Evolutionary conservation across 1,140 invertebrate species (phyloP).

Genomic region (Macrobrachium nipponense): DNA sequence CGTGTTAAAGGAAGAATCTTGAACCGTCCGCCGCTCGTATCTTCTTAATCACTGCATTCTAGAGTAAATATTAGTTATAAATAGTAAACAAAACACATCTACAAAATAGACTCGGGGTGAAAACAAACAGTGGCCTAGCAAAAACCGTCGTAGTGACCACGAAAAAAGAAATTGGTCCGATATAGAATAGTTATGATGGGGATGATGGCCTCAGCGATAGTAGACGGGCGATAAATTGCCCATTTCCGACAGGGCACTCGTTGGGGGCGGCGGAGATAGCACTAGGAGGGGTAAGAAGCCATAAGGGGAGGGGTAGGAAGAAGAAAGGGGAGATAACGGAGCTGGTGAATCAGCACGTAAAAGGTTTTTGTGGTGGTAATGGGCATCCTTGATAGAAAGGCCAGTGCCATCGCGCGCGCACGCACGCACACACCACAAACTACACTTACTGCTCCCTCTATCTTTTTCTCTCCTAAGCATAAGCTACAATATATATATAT

Average conservation of each 20-base stretch:
- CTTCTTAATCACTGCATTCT: too few species aligned
- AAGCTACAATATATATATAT: background rate
- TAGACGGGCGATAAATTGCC: constrained; percentile 24
- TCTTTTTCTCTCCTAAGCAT: background rate
- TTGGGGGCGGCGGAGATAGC: too few species aligned
- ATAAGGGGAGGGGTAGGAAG: too few species aligned
- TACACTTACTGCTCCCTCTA: background rate
- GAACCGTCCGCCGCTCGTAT: too few species aligned
- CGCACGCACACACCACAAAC: background rate
- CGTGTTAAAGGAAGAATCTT: too few species aligned
- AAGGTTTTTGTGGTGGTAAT: too few species aligned
- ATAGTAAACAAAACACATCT: too few species aligned
- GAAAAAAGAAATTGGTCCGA: background rate
- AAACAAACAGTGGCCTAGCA: background rate
- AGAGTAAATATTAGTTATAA: too few species aligned
- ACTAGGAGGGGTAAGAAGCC: too few species aligned
- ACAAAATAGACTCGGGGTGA: background rate
- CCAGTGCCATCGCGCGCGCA: too few species aligned
- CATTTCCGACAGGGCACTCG: constrained; percentile 21
- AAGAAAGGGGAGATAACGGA: background rate
- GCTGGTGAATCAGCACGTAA: too few species aligned
- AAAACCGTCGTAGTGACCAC: background rate
- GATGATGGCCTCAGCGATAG: constrained; percentile 26
- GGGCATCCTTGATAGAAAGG: too few species aligned
- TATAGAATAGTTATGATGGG: constrained; percentile 1